Conservation (phyloP, 30 jellyfish, hydroid and myxozoan genomes). For the Turritopsis rubra region DNA sequence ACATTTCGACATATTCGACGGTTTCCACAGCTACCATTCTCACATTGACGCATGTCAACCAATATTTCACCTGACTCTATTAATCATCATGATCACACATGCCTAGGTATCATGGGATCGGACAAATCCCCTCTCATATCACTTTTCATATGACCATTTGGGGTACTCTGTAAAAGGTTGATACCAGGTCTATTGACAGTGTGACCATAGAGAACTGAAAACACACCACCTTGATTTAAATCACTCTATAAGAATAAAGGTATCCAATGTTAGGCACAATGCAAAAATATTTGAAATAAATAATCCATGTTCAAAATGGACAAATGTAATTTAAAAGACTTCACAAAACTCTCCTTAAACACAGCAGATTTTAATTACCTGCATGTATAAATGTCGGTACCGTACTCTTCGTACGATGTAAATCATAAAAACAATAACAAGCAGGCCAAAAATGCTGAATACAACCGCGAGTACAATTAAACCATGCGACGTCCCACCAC, state of each 20-base stretch:
- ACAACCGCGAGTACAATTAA: conserved; percentile 83
- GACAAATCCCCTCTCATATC: neutral
- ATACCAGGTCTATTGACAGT: conserved; percentile 18
- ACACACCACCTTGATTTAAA: conserved; percentile 79
- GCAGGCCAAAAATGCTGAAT: conserved; percentile 80
- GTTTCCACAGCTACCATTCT: neutral
- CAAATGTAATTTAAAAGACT: too few species aligned
- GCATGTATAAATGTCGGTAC: conserved; percentile 88
- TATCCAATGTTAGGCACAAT: neutral
- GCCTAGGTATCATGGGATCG: conserved; percentile 21
- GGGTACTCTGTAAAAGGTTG: neutral
- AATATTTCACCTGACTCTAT: neutral
- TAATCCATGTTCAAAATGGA: too few species aligned
- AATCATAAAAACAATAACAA: conserved; percentile 76
- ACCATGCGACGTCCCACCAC: conserved; percentile 35
- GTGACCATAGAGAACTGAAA: conserved; percentile 89
- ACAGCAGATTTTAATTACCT: too few species aligned
- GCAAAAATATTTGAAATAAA: too few species aligned
- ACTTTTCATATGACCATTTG: conserved; percentile 6
- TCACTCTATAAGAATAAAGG: conserved; percentile 58
- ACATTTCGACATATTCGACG: neutral
- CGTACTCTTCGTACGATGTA: conserved; percentile 85
- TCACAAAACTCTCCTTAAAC: too few species aligned
- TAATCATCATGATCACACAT: neutral
- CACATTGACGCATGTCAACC: neutral